These are phyloP conservation scores for Salvelinus alpinus DNA, from an alignment of 2,113 vertebrate species.

Conservation along the genomic window DNA sequence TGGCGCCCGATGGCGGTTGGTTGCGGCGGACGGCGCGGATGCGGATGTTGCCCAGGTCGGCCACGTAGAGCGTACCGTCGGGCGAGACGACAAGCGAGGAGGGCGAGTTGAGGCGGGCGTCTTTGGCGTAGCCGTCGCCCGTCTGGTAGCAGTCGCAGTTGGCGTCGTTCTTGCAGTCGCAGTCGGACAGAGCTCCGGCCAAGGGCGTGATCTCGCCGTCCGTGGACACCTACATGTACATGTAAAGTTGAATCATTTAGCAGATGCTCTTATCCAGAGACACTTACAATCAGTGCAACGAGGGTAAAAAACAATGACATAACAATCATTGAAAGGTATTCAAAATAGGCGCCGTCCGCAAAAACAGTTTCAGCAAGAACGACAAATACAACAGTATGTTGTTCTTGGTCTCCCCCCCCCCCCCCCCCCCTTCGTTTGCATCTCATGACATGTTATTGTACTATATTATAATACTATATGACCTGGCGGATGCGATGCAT, in stretches of 20 bases:
- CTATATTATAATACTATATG: too few species aligned
- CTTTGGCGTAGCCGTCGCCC: slow-evolving; percentile 95
- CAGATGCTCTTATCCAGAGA: too few species aligned
- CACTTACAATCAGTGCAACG: too few species aligned
- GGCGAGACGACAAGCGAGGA: slow-evolving; percentile 94
- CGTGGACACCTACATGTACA: slow-evolving; percentile 81
- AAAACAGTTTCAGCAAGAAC: neutral
- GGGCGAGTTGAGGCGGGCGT: slow-evolving; percentile 89
- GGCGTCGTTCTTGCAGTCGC: slow-evolving; percentile 97
- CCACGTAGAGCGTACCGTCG: slow-evolving; percentile 91
- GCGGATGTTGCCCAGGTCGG: slow-evolving; percentile 93
- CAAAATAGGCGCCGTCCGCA: neutral
- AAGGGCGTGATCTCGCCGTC: slow-evolving; percentile 95
- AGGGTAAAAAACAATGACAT: too few species aligned
- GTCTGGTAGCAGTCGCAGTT: slow-evolving; percentile 98
- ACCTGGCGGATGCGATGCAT: slow-evolving; percentile 95
- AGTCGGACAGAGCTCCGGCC: slow-evolving; percentile 89
- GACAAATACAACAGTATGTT: too few species aligned
- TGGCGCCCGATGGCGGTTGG: slow-evolving; percentile 77
- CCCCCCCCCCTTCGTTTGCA: too few species aligned
- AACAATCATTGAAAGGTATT: too few species aligned
- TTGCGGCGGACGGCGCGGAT: slow-evolving; percentile 92
- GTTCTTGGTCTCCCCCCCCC: too few species aligned
- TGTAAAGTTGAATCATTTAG: too few species aligned
- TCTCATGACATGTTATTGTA: too few species aligned